Conservation (phyloP, 2,113 vertebrate genomes). For the Leptobrachium leishanense region DNA sequence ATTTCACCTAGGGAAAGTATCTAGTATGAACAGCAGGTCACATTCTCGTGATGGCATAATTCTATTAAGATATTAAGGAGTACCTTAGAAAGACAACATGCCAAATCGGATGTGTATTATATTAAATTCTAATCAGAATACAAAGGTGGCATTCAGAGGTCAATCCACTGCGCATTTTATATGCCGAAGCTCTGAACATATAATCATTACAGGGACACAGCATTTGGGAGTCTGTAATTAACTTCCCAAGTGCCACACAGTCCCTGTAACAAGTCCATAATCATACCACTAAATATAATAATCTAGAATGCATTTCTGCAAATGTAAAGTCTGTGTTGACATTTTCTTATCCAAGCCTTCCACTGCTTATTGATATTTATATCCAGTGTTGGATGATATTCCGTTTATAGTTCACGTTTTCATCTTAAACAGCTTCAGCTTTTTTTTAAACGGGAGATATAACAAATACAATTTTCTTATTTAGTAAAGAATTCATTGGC, state of each 20-base stretch:
- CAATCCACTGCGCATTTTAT: slow-evolving; percentile 7
- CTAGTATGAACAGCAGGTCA: slow-evolving; percentile 55
- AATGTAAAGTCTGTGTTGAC: background rate
- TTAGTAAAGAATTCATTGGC: too few species aligned
- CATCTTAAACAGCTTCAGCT: too few species aligned
- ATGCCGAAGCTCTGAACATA: background rate
- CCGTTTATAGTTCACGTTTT: too few species aligned
- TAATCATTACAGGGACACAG: accelerated
- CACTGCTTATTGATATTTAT: background rate
- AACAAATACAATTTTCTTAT: too few species aligned
- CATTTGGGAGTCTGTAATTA: background rate
- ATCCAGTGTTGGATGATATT: too few species aligned
- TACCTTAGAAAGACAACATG: slow-evolving; percentile 28
- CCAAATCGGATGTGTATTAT: slow-evolving; percentile 3
- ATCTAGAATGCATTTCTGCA: slow-evolving; percentile 1
- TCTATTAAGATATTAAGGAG: slow-evolving; percentile 37
- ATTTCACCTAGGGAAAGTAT: slow-evolving; percentile 3
- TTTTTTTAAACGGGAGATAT: too few species aligned
- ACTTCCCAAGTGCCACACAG: background rate
- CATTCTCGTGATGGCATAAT: slow-evolving; percentile 26
- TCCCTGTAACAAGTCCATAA: background rate
- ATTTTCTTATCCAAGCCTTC: background rate
- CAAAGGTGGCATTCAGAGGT: slow-evolving; percentile 25
- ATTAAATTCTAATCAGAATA: slow-evolving; percentile 14
- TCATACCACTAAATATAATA: slow-evolving; percentile 8